Percentiles rank a stretch among this genome's conserved stretches.
phyloP scores from a whole-genome alignment of 2,797 vertebrate species.

The Lepilemur septentrionalis region DNA sequence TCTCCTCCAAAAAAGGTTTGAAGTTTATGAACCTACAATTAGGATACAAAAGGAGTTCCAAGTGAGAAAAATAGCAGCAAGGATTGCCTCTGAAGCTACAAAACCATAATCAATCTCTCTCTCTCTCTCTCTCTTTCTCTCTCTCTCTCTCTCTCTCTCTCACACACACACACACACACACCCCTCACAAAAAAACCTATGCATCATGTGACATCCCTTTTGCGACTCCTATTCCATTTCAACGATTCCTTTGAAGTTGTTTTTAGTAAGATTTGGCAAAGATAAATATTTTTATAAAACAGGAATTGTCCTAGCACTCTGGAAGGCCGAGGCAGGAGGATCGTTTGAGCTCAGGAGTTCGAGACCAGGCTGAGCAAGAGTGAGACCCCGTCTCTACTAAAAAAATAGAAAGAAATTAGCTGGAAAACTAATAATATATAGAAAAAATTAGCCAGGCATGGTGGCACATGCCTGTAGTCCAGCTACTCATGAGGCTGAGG shows the following conservation, averaged over 20 bases:
- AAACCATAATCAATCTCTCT: background rate
- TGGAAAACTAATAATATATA: no score
- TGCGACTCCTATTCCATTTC: background rate
- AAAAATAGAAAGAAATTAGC: no score
- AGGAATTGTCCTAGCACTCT: no score
- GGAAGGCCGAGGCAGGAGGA: no score
- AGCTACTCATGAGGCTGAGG: no score
- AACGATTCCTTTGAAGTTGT: background rate
- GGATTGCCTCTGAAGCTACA: background rate
- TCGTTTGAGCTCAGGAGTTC: no score
- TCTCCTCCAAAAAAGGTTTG: background rate
- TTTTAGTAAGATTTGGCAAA: background rate
- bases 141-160: background rate
- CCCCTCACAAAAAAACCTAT: background rate
- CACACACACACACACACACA: background rate
- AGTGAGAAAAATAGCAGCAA: background rate
- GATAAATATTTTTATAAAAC: background rate
- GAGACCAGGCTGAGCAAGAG: no score
- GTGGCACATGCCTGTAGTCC: no score
- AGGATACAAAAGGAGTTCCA: background rate
- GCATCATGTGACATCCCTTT: background rate
- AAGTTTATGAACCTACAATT: background rate
- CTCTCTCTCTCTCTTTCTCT: background rate
- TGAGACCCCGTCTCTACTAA: no score
- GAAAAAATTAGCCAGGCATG: no score